These are phyloP conservation scores for Heliconius sara DNA, from an alignment of 2,888 invertebrate genomes.

Conservation along the genomic window DNA sequence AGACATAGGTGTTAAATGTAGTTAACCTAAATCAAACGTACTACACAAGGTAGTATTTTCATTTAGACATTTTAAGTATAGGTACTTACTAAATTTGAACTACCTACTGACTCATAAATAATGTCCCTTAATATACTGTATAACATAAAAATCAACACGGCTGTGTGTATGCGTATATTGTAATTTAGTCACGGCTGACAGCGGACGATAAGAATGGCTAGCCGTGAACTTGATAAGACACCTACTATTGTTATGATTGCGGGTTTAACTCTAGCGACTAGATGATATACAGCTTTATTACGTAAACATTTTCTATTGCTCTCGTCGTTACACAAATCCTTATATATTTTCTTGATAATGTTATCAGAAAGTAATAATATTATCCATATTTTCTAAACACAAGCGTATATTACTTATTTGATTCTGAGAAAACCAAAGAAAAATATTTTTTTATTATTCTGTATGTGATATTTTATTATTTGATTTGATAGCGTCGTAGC, in stretches of 20 bases:
- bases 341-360: neutral
- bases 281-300: conserved; percentile 17
- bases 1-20: no score
- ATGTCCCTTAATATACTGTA: neutral
- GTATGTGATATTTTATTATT: no score
- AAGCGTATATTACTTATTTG: neutral
- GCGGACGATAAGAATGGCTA: conserved; percentile 35
- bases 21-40: no score
- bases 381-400: neutral
- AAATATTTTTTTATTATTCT: neutral
- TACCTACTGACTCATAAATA: neutral
- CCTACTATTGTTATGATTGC: conserved; percentile 36
- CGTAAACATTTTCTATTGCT: neutral
- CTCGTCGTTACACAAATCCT: neutral
- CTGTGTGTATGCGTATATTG: neutral
- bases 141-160: neutral
- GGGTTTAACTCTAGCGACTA: conserved; percentile 17
- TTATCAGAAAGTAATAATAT: neutral
- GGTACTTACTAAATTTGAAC: neutral
- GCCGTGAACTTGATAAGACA: conserved; percentile 54
- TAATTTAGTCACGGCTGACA: conserved; percentile 15
- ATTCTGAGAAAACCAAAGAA: neutral
- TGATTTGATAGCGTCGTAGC: no score
- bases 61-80: no score
- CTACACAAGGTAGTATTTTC: no score